Percentiles rank a stretch among this genome's conserved stretches.
Conservation (phyloP, 2,113 vertebrate genomes). For the Microcebus ravelobensis region DNA sequence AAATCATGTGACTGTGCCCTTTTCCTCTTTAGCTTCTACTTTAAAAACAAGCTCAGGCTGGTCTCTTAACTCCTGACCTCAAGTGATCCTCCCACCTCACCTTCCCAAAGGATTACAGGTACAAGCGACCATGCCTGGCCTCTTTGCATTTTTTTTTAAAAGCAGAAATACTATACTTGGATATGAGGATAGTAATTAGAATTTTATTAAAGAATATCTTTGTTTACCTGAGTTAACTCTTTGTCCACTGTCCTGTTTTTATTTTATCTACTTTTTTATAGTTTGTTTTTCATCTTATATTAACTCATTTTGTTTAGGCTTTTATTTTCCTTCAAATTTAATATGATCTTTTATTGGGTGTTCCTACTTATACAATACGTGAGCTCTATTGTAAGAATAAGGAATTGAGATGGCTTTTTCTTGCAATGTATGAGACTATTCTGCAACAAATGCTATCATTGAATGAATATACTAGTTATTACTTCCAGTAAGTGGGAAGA, state of each 20-base stretch:
- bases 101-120: background rate
- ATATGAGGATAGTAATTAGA: background rate
- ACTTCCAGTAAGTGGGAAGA: background rate
- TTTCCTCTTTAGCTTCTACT: background rate
- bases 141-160: no score
- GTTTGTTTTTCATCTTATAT: background rate
- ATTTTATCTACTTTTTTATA: background rate
- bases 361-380: background rate
- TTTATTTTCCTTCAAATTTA: background rate
- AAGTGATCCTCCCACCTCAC: background rate
- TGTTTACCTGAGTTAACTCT: background rate
- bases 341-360: background rate
- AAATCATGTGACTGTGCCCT: background rate
- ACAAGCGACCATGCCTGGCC: background rate
- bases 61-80: background rate
- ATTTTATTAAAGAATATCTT: background rate
- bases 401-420: background rate
- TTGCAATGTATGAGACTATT: background rate
- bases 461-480: background rate
- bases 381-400: background rate
- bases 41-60: background rate
- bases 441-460: background rate
- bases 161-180: no score
- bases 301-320: background rate
- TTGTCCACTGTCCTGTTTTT: background rate